A percentile compares a stretch with the other conserved stretches of the same genome.
Evolutionary conservation across 2,113 vertebrate genomes (phyloP).

Genomic region (Archocentrus centrarchus): DNA sequence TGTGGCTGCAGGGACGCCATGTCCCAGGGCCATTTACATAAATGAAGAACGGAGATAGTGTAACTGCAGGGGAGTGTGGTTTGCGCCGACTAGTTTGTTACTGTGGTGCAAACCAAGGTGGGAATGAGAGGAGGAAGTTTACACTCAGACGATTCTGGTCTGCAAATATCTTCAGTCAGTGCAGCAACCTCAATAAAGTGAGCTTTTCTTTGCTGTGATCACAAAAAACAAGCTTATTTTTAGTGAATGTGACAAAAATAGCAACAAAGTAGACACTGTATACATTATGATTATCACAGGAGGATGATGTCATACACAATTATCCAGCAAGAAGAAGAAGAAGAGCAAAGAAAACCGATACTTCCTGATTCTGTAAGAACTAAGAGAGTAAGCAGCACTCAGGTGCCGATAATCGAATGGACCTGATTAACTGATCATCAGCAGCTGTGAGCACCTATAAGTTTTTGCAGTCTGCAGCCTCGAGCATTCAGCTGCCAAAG

Average conservation of each 20-base stretch:
- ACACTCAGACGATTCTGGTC: not conserved
- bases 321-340: too few relatives aligned
- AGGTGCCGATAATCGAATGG: not conserved
- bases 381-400: not conserved
- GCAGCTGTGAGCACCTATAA: not conserved
- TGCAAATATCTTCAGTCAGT: slow-evolving; percentile 5
- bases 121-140: slow-evolving; percentile 15
- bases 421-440: not conserved
- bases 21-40: slow-evolving; percentile 14
- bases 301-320: too few relatives aligned
- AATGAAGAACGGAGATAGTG: slow-evolving; percentile 37
- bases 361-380: not conserved
- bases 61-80: slow-evolving; percentile 27
- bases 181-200: not conserved
- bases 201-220: too few relatives aligned
- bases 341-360: not conserved
- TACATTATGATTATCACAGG: not conserved
- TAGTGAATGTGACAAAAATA: not conserved
- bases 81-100: not conserved
- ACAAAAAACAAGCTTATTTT: not conserved
- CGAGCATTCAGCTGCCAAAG: not conserved
- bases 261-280: not conserved
- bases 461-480: not conserved
- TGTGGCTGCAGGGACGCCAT: not conserved
- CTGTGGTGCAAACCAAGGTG: slow-evolving; percentile 10